Base-by-base conservation (phyloP, 2,797 vertebrate genomes). In the Vipera ursinii region DNA sequence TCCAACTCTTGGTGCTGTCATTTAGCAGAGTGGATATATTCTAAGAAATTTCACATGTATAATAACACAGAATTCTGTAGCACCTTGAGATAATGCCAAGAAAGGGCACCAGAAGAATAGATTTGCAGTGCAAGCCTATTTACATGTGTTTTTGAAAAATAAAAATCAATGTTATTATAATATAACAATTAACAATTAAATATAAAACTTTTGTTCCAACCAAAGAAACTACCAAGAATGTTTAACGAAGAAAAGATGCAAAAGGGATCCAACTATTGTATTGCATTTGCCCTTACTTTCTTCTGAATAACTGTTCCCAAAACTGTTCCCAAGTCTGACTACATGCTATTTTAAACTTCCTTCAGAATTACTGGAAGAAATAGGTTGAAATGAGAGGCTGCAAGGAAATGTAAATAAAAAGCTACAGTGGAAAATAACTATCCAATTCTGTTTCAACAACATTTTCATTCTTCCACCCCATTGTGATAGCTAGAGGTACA, bases 391-490 rank as follows among this genome's bases (percentile, higher is more conserved):
- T 7, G 13, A 88, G 88, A 95, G 78, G 63, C 94, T 94, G 13
- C 78, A 90, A 69, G 91, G 9, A 53, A 53, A 53, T 2, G 51
- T 53, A 51, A 93, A 94, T 7, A 10, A 89, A 87, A 95, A 69
- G 63, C 94, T 94, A 12, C 78, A 90, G 78, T 92, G 91, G 95
- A 96, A 95, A 95, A 95, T 95, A 92, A 90, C 93, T 87, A 3
- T 90, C 94, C 95, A 85, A 95, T 95, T 96, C 93, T 93, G 92
- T 95, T 96, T 96, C 95, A 96, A 95, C 96, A 92, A 95, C 73
- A 91, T 94, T 95, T 94, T 95, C 94, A 94, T 89, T 96, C 97
- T 96, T 96, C 96, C 93, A 93, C 95, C 95, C 96, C 94, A 56
- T 95, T 91, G 93, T 82, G 96, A 88, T 96, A 93, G 91, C 94